Evolutionary conservation across 2,113 vertebrate species (phyloP).

Genomic region (Eptatretus burgeri): DNA sequence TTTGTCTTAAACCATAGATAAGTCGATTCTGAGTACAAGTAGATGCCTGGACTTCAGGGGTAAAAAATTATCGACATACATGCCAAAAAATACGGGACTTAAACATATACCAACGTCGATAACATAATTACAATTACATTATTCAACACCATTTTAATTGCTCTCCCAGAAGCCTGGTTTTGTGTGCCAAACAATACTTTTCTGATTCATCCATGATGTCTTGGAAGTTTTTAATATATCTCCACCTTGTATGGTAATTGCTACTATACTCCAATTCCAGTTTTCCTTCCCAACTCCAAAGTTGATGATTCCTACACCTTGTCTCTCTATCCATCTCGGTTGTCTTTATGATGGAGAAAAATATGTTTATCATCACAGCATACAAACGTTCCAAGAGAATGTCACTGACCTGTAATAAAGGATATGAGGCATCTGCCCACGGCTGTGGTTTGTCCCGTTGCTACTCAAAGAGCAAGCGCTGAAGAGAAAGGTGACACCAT

Average conservation of each 20-base stretch:
- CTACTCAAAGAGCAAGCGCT: constrained; percentile 89
- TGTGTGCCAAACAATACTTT: too few relatives aligned
- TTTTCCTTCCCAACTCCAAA: not conserved
- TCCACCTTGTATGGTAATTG: too few relatives aligned
- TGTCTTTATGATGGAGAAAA: not conserved
- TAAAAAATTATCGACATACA: too few relatives aligned
- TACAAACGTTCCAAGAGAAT: not conserved
- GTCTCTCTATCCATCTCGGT: not conserved
- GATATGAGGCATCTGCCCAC: constrained; percentile 84
- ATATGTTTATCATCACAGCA: not conserved
- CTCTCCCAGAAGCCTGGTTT: too few relatives aligned
- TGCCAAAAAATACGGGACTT: too few relatives aligned
- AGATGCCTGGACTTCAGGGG: too few relatives aligned
- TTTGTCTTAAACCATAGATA: too few relatives aligned
- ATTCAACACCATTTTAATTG: too few relatives aligned
- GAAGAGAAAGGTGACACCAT: constrained; percentile 70
- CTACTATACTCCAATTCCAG: not conserved
- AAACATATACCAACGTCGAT: not conserved
- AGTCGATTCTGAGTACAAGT: too few relatives aligned
- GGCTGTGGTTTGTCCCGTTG: constrained; percentile 92
- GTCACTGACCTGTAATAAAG: constrained; percentile 61
- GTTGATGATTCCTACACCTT: not conserved
- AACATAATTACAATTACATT: not conserved
- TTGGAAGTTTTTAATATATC: too few relatives aligned
- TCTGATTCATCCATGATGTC: too few relatives aligned